Evolutionary conservation across 1,140 invertebrate species (phyloP).

Genomic region (Hirudo medicinalis): DNA sequence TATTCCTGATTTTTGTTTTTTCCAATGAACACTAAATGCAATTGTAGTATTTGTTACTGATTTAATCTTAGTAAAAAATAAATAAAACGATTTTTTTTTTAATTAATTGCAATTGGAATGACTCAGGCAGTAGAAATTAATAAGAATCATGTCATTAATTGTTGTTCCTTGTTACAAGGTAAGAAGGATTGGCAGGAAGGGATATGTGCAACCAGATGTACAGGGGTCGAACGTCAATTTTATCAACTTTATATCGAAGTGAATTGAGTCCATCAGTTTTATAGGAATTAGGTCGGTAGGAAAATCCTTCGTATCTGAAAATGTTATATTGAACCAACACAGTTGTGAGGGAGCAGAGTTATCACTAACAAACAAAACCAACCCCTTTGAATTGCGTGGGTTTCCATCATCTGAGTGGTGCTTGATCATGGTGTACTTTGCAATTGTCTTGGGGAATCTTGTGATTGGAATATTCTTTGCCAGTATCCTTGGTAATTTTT

Average conservation of each 20-base stretch:
- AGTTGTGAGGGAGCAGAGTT: background rate
- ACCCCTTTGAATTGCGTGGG: constrained; percentile 41
- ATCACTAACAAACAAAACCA: background rate
- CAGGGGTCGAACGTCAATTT: constrained; percentile 7
- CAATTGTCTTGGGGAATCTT: constrained; percentile 69
- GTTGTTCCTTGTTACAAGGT: background rate
- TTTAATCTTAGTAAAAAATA: too few relatives aligned
- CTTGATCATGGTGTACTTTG: constrained; percentile 75
- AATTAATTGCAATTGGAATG: too few relatives aligned
- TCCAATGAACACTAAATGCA: too few relatives aligned
- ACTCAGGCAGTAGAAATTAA: too few relatives aligned
- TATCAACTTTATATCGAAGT: constrained; percentile 5
- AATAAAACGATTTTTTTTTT: too few relatives aligned
- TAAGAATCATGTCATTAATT: too few relatives aligned
- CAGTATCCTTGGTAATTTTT: too few relatives aligned
- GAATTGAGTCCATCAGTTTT: constrained; percentile 15
- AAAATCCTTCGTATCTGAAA: background rate
- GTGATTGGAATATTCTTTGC: constrained; percentile 28
- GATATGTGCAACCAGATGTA: constrained; percentile 14
- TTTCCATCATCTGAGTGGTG: constrained; percentile 77
- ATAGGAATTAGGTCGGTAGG: background rate
- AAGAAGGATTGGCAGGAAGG: constrained; percentile 9
- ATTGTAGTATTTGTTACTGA: too few relatives aligned
- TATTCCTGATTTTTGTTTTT: too few relatives aligned
- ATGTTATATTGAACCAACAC: background rate